Base-by-base conservation (phyloP, 2,888 invertebrate genomes). In the Aphodius sticticus region DNA sequence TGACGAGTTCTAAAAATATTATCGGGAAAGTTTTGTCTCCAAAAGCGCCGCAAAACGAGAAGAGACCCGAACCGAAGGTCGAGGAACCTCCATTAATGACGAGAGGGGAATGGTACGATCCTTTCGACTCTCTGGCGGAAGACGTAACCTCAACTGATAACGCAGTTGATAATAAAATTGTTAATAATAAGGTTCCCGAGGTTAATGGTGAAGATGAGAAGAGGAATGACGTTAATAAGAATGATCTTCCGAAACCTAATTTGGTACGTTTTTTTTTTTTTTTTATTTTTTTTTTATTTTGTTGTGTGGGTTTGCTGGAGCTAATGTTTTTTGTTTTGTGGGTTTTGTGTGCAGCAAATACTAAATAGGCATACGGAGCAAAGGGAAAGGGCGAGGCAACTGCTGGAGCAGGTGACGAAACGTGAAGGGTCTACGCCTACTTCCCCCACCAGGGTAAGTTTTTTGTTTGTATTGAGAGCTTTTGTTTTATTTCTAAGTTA, bases 111-210 rank as follows among this genome's bases (percentile, higher is more conserved):
- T 90, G 96, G 82, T 94, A 94, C 6, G 97, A 97, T 90, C 97
- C 97, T 0, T 96, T 97, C 89, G 97, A 96, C 76, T 97, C 97
- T 37, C 96, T 97, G 86, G 96, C 96, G 16, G 96, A 95, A 80
- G 96, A 96, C 77, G 81, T 77, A 15, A 71, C 16, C 16, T 35
- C 72, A 6, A 6, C 69, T 16, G 74, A 74, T 74, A 69, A 77
- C 80, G 16, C 79, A 77, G 70, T 77, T 77, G 81, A 84, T 79
- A 85, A 84, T 72, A 84, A 84, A 82, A 74, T 79, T 69, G 77
- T 82, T 35, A 83, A 82, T 77, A 83, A 80, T 77, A 83, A 84
- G 77, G 77, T 81, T 71, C 82, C 82, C 53, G 87, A 87, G 82
- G 81, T 82, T 4, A 88, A 87, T 79, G 87, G 82, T n/a, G 77